phyloP scores from a whole-genome alignment of 2,797 vertebrate species.

The Epinephelus malabaricus region DNA sequence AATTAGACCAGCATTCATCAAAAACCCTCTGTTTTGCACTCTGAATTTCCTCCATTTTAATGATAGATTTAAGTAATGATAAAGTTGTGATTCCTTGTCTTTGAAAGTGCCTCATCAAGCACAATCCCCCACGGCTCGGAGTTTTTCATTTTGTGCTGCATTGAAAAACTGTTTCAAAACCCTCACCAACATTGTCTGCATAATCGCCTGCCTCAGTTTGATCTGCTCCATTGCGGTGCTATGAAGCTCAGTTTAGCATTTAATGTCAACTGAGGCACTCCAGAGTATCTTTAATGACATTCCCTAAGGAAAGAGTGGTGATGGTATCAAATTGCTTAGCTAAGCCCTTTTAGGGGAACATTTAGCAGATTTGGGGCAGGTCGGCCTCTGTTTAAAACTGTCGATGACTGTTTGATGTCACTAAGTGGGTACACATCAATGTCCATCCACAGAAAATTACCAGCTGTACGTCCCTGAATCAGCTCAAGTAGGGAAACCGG shows the following conservation, averaged over 20 bases:
- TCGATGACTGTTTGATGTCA: conserved; percentile 4
- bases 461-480: conserved; percentile 98
- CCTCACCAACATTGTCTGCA: conserved; percentile 64
- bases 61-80: conserved; percentile 59
- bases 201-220: conserved; percentile 61
- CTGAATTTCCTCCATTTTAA: conserved; percentile 49
- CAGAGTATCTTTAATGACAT: conserved; percentile 72
- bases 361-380: conserved; percentile 27
- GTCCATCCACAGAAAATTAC: conserved; percentile 91
- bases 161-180: conserved; percentile 56
- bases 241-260: conserved; percentile 62
- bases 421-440: conserved; percentile 19
- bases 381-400: conserved; percentile 19
- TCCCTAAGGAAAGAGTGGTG: conserved; percentile 63
- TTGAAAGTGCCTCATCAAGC: conserved; percentile 60
- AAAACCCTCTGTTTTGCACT: conserved; percentile 38
- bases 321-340: conserved; percentile 62
- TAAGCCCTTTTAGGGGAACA: conserved; percentile 46
- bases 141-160: conserved; percentile 44
- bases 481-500: conserved; percentile 94
- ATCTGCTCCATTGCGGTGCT: conserved; percentile 49
- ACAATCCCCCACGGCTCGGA: conserved; percentile 10
- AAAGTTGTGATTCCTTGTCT: conserved; percentile 55
- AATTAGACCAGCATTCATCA: conserved; percentile 61
- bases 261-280: conserved; percentile 61